Evolutionary conservation across 2,888 invertebrate genomes (phyloP).

Genomic region (Sturmia bella): DNA sequence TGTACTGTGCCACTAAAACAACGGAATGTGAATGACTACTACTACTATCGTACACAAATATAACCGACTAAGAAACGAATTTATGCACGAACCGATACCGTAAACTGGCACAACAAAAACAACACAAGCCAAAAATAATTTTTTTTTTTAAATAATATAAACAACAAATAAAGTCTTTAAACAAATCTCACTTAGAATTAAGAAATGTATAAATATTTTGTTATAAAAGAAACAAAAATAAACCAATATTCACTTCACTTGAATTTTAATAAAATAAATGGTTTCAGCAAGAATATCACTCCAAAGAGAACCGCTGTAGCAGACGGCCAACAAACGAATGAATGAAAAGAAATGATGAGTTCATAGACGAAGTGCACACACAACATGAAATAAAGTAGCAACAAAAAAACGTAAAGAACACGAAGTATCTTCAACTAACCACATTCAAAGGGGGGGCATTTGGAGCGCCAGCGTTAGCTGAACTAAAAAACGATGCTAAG

Average conservation of each 20-base stretch:
- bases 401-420: constrained; percentile 40
- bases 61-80: constrained; percentile 47
- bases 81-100: constrained; percentile 47
- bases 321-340: constrained; percentile 77
- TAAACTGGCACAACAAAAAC: constrained; percentile 52
- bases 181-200: constrained; percentile 19
- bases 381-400: constrained; percentile 9
- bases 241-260: constrained; percentile 48
- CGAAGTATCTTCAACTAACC: constrained; percentile 31
- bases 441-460: constrained; percentile 21
- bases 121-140: constrained; percentile 22
- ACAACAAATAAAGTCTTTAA: constrained; percentile 41
- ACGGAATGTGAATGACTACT: constrained; percentile 71
- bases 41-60: constrained; percentile 60
- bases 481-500: constrained; percentile 42
- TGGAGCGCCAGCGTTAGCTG: constrained; percentile 55
- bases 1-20: constrained; percentile 70
- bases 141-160: constrained; percentile 30
- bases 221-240: neutral
- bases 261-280: constrained; percentile 19
- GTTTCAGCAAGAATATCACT: constrained; percentile 7
- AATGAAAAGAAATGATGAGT: constrained; percentile 74
- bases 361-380: constrained; percentile 66
- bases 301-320: constrained; percentile 72
- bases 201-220: neutral